These are phyloP conservation scores for Labeo rohita DNA, from an alignment of 2,113 vertebrate genomes.

Conservation along the genomic window DNA sequence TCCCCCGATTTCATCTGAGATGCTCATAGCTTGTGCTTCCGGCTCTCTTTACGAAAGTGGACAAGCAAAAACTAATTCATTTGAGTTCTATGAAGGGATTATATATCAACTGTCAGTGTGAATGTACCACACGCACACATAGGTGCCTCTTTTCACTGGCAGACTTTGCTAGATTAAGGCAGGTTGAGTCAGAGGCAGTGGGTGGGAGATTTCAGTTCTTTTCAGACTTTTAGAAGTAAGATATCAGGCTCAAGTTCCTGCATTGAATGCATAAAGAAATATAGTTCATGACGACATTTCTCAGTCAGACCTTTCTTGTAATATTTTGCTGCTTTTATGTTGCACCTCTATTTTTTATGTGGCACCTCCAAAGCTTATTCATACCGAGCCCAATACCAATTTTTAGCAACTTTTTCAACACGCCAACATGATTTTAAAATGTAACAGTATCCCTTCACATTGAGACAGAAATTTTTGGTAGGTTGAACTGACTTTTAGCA, in stretches of 20 bases:
- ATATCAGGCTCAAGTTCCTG: constrained; percentile 2
- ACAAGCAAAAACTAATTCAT: constrained; percentile 7
- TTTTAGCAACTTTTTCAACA: neutral
- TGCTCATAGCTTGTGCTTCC: neutral
- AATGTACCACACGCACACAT: constrained; percentile 33
- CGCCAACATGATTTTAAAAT: neutral
- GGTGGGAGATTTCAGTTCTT: constrained; percentile 45
- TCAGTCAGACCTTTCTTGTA: constrained; percentile 13
- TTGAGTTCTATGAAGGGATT: constrained; percentile 35
- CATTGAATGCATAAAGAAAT: constrained; percentile 27
- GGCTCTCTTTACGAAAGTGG: constrained; percentile 30
- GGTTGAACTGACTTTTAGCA: neutral
- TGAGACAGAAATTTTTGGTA: neutral
- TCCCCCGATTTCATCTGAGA: neutral
- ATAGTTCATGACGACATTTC: neutral
- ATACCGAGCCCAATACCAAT: neutral
- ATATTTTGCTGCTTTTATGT: neutral
- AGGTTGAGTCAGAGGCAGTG: constrained; percentile 50
- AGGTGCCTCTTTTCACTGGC: constrained; percentile 21
- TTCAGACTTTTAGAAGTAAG: constrained; percentile 32
- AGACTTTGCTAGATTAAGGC: constrained; percentile 41
- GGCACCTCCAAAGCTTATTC: neutral
- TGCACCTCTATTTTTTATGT: neutral
- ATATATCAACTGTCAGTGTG: constrained; percentile 40
- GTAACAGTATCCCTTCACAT: neutral